A percentile compares a stretch with the other conserved stretches of the same genome.
These are phyloP conservation scores for Melanerpes aurifrons DNA, from an alignment of 2,113 vertebrate species.

Conservation along the genomic window DNA sequence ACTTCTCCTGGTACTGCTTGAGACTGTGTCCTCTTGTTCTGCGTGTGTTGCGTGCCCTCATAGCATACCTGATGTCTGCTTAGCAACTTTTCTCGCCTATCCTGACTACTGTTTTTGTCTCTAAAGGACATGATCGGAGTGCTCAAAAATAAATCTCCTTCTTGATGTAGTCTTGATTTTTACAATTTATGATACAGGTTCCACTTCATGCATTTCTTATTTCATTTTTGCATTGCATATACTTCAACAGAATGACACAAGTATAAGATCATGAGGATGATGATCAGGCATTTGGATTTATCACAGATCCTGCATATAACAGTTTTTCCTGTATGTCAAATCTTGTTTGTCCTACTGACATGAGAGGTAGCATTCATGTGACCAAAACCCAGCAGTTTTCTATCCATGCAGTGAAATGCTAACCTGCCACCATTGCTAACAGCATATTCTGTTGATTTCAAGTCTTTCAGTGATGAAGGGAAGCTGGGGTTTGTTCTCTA, in stretches of 20 bases:
- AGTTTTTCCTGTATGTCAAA: background rate
- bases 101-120: background rate
- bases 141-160: background rate
- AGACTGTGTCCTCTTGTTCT: too few relatives aligned
- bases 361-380: background rate
- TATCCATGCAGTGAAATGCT: background rate
- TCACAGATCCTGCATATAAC: background rate
- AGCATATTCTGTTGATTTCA: background rate
- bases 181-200: background rate
- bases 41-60: background rate
- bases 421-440: background rate
- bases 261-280: background rate
- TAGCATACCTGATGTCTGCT: background rate
- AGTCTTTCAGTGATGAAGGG: background rate
- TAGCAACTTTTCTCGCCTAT: background rate
- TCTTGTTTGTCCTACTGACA: background rate
- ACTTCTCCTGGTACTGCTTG: too few relatives aligned
- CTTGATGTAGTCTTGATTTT: background rate
- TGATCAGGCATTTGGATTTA: background rate
- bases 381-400: background rate
- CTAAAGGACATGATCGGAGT: background rate
- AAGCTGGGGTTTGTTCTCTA: background rate
- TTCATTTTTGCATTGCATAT: background rate
- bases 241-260: background rate
- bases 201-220: background rate